Conservation (phyloP, 37 sponge, comb jelly and placozoan genomes). For the Oopsacas minuta region DNA sequence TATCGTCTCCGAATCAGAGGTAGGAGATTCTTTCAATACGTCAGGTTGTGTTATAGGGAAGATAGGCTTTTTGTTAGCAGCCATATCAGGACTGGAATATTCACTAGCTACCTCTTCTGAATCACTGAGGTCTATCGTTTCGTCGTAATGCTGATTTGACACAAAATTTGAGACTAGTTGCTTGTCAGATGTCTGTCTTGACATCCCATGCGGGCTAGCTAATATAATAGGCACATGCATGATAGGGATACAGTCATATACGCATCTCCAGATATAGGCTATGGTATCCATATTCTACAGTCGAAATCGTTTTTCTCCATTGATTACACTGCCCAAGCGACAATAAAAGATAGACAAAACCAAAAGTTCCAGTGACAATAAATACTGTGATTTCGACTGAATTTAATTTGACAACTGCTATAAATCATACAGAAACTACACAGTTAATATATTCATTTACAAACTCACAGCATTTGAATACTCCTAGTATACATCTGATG, state of each 20-base stretch:
- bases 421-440: too few species aligned
- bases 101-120: conserved; percentile 69
- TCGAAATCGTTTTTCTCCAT: not conserved
- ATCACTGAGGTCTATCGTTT: conserved; percentile 85
- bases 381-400: not conserved
- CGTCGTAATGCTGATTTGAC: conserved; percentile 90
- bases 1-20: not conserved
- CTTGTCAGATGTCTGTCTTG: conserved; percentile 9
- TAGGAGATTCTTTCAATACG: not conserved
- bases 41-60: not conserved
- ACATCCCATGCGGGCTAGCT: conserved; percentile 9
- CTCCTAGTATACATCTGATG: too few species aligned
- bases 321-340: not conserved
- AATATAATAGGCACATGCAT: too few species aligned
- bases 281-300: not conserved
- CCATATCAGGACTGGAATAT: conserved; percentile 38
- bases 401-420: too few species aligned
- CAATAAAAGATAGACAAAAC: not conserved
- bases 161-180: conserved; percentile 29
- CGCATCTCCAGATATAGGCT: not conserved
- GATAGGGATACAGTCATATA: too few species aligned
- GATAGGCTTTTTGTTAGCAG: not conserved
- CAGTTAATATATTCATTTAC: too few species aligned
- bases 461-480: too few species aligned
- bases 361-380: not conserved